Conservation (phyloP, 2,888 invertebrate genomes). For the Stenodema calcarata region DNA sequence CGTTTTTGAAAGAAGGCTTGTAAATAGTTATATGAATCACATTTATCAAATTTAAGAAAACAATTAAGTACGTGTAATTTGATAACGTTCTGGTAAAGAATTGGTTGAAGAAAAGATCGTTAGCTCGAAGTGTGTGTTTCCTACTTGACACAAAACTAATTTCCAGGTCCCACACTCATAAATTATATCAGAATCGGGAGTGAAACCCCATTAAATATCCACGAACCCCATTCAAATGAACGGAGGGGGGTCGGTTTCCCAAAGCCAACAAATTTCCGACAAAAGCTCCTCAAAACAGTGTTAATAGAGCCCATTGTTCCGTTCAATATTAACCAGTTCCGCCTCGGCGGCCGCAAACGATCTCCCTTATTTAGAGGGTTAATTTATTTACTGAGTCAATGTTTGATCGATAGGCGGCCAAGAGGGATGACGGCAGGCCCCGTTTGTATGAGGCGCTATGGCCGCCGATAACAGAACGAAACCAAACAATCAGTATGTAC, state of each 20-base stretch:
- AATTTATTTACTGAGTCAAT: constrained; percentile 33
- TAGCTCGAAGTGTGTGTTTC: not conserved
- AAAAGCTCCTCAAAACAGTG: not conserved
- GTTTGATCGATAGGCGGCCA: constrained; percentile 27
- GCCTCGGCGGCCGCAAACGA: not conserved
- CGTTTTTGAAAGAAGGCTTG: too few relatives aligned
- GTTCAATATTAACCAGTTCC: constrained; percentile 29
- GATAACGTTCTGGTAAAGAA: too few relatives aligned
- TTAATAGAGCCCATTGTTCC: not conserved
- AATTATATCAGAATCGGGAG: not conserved
- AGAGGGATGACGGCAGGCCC: not conserved
- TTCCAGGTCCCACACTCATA: not conserved
- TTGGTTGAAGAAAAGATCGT: too few relatives aligned
- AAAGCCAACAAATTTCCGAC: not conserved
- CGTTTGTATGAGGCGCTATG: not conserved
- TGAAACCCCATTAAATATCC: not conserved
- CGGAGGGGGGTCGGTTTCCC: not conserved
- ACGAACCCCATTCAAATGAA: not conserved
- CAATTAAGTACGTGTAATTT: too few relatives aligned
- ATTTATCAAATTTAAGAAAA: too few relatives aligned
- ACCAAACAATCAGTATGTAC: too few relatives aligned
- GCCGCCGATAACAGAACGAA: not conserved
- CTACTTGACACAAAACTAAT: not conserved
- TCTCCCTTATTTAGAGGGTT: constrained; percentile 26
- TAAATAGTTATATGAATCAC: too few relatives aligned